Conservation (phyloP, 2,797 vertebrate genomes). For the Morelia viridis region DNA sequence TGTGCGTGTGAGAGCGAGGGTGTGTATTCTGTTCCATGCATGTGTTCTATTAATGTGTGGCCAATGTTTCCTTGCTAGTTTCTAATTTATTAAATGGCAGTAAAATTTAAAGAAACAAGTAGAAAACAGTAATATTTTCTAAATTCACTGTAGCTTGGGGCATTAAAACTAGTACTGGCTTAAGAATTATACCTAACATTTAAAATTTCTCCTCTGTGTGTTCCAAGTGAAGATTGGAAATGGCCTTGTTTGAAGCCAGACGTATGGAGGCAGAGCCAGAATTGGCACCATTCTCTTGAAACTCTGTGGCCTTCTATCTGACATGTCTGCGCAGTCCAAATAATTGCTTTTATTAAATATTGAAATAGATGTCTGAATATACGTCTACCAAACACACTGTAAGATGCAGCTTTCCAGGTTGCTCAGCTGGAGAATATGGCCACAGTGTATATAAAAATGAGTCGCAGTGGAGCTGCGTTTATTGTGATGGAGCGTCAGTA, state of each 20-base stretch:
- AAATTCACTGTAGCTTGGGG: slow-evolving; percentile 64
- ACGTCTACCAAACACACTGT: not conserved
- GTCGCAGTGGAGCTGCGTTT: not conserved
- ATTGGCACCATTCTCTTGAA: not conserved
- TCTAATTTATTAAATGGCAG: slow-evolving; percentile 73
- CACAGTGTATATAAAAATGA: not conserved
- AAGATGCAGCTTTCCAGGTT: not conserved
- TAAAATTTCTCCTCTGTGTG: not conserved
- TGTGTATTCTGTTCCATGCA: slow-evolving; percentile 74
- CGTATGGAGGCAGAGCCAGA: not conserved
- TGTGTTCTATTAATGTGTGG: slow-evolving; percentile 75
- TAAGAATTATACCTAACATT: slow-evolving; percentile 37
- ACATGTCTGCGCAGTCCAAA: not conserved
- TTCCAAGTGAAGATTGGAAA: not conserved
- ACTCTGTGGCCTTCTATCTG: not conserved
- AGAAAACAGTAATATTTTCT: slow-evolving; percentile 72
- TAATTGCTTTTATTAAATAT: not conserved
- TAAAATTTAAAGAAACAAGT: slow-evolving; percentile 64
- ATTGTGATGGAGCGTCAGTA: not conserved
- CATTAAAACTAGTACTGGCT: slow-evolving; percentile 28
- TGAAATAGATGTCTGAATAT: not conserved
- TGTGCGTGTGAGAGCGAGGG: slow-evolving; percentile 66
- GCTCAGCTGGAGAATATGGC: too few relatives aligned
- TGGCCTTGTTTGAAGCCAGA: not conserved
- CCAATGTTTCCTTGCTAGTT: slow-evolving; percentile 73